These are phyloP conservation scores for Corticium candelabrum DNA, from an alignment of 37 sponge, comb jelly and placozoan genomes.

Conservation along the genomic window DNA sequence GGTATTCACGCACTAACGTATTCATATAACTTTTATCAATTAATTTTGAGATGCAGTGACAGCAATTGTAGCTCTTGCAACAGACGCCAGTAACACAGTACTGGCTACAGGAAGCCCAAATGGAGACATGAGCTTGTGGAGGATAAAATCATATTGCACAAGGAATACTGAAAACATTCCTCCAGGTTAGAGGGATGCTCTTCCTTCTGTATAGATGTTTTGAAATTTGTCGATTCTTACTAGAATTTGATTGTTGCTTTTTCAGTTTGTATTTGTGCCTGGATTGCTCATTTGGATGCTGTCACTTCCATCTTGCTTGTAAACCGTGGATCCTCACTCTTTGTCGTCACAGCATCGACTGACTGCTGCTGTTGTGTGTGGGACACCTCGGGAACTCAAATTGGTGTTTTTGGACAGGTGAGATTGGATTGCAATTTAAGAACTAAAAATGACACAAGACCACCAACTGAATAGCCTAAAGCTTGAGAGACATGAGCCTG, in stretches of 20 bases:
- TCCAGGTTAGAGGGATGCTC: neutral
- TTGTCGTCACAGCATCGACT: neutral
- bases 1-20: neutral
- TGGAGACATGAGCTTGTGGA: neutral
- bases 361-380: neutral
- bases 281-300: neutral
- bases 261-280: neutral
- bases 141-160: neutral
- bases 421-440: too few species aligned
- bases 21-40: neutral
- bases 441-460: too few species aligned
- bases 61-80: neutral
- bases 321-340: neutral
- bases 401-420: neutral
- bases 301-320: neutral
- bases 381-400: neutral
- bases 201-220: too few species aligned
- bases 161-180: neutral
- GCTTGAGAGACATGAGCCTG: too few species aligned
- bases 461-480: too few species aligned
- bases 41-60: neutral
- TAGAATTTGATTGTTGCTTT: too few species aligned
- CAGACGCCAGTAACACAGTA: neutral
- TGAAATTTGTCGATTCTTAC: too few species aligned
- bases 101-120: neutral